These are phyloP conservation scores for Anastrepha obliqua DNA, from an alignment of 1,140 invertebrate genomes.

Conservation along the genomic window DNA sequence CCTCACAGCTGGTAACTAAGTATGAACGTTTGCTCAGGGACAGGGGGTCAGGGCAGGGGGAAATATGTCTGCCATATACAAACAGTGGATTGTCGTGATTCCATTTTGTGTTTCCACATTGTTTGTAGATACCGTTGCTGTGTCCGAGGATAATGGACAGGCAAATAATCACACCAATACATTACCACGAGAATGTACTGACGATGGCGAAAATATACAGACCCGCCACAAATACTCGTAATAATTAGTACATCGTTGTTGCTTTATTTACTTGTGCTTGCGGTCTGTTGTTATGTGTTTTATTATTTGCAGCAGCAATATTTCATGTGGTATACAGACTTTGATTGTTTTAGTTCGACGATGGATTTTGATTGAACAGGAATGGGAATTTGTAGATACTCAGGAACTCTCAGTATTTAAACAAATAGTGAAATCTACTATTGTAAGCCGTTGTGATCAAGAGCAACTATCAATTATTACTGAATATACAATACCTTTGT, in stretches of 20 bases:
- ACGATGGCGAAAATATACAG: not conserved
- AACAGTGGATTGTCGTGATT: slow-evolving; percentile 42
- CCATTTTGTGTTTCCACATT: slow-evolving; percentile 20
- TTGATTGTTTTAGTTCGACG: not conserved
- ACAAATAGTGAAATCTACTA: too few relatives aligned
- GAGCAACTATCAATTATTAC: too few relatives aligned
- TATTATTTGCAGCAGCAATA: slow-evolving; percentile 27
- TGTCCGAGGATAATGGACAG: slow-evolving; percentile 20
- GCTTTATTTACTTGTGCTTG: slow-evolving; percentile 4
- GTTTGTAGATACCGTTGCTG: not conserved
- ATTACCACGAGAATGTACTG: not conserved
- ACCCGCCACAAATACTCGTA: not conserved
- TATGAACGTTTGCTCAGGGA: not conserved
- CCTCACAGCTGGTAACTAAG: not conserved
- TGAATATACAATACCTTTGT: too few relatives aligned
- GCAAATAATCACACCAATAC: slow-evolving; percentile 53
- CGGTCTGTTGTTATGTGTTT: slow-evolving; percentile 7
- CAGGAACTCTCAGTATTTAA: too few relatives aligned
- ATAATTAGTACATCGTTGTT: slow-evolving; percentile 21
- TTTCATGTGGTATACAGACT: slow-evolving; percentile 34
- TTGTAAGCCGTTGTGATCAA: too few relatives aligned
- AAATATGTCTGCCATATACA: slow-evolving; percentile 26
- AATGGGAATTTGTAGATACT: not conserved
- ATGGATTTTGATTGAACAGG: not conserved
- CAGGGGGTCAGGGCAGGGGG: not conserved